Base-by-base conservation (phyloP, 2,888 invertebrate species). In the Colostygia pectinataria region DNA sequence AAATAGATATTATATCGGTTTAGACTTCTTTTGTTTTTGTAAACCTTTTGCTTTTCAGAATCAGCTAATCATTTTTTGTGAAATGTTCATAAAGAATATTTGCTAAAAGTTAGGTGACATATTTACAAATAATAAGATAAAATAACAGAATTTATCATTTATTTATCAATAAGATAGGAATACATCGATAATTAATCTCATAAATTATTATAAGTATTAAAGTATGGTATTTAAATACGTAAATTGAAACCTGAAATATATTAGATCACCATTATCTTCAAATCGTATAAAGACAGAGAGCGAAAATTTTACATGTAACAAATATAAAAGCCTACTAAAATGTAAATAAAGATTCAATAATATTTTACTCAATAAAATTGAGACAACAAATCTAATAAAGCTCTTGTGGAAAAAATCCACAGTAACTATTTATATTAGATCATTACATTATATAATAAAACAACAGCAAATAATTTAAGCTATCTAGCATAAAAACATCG, bases 151-250 rank as follows among this genome's bases (percentile, higher is more conserved):
- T 20, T 15, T 49, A 38, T 33, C 38, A 42, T 39, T 53, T 28
- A 27, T 58, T 55, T 52, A 54, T 47, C 48, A 33, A 38, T 39
- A 33, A 58, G 4, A 48, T 50, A 46, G 13, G 55, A 50, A 46
- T 49, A 56, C 46, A 56, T 45, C 28, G 15, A 32, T 49, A 45
- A 13, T 47, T 49, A 54, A 56, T 53, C 47, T 49, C 55, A 54
- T 38, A 48, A 51, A 28, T 36, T 34, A 49, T 46, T 39, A 42
- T 9, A 46, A 23, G 24, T 15, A 8, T 12, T 36, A 41, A 7
- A 15, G 23, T 32, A 32, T 8, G 9, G 15, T 14, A 32, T 15
- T 32, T 33, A 33, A 9, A 10, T 33, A 33, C 20, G 1, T 32
- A 37, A 12, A 37, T 15, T 32, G 9, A 37, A 37, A 28, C 32